Evolutionary conservation across 1,140 invertebrate genomes (phyloP).

Genomic region (Drosophila mauritiana): DNA sequence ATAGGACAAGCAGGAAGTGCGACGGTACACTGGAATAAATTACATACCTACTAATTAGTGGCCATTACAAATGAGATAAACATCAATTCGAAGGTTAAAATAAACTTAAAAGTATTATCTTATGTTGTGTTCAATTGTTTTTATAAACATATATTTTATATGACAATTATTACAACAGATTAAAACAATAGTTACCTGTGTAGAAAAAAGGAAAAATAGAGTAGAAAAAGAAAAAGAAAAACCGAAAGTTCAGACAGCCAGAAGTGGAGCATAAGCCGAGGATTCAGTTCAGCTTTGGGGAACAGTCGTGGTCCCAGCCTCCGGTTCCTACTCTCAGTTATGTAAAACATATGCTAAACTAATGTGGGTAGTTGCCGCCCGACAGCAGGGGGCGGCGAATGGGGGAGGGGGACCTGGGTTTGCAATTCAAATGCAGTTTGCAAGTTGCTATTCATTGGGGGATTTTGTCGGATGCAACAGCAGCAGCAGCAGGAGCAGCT

Average conservation of each 20-base stretch:
- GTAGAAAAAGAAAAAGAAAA: constrained; percentile 8
- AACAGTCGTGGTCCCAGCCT: constrained; percentile 22
- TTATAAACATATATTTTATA: not conserved
- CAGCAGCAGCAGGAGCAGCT: not conserved
- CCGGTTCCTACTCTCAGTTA: constrained; percentile 35
- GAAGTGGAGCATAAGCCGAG: constrained; percentile 57
- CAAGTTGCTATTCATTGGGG: constrained; percentile 47
- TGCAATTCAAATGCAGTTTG: constrained; percentile 60
- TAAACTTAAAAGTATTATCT: not conserved
- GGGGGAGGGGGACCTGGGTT: not conserved
- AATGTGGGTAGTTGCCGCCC: constrained; percentile 35
- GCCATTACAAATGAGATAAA: no score
- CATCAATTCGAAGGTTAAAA: no score
- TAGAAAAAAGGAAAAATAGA: not conserved
- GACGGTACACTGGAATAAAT: constrained; percentile 3
- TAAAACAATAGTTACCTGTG: not conserved
- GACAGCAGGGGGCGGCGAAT: not conserved
- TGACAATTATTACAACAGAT: not conserved
- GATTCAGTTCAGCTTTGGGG: constrained; percentile 52
- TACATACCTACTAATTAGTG: no score
- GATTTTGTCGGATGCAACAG: constrained; percentile 33
- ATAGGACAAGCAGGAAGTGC: constrained; percentile 52
- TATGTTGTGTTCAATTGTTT: not conserved
- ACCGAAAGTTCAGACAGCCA: constrained; percentile 49
- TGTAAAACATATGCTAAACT: constrained; percentile 58